Conservation (phyloP, 2,797 vertebrate species). For the Lates japonicus region DNA sequence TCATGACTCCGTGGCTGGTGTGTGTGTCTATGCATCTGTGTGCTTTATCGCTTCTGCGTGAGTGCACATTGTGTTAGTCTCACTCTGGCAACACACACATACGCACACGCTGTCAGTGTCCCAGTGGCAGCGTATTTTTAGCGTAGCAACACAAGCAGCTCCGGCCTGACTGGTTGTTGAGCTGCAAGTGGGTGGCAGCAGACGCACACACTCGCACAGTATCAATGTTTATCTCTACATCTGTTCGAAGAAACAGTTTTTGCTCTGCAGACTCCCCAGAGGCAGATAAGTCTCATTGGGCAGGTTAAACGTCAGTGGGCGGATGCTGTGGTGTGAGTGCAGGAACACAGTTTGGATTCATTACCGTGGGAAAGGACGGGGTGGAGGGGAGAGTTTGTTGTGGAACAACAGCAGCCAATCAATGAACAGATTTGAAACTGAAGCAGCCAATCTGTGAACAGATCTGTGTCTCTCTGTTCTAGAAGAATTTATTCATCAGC, state of each 20-base stretch:
- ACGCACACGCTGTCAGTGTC: slow-evolving; percentile 24
- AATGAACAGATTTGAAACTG: background rate
- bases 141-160: slow-evolving; percentile 75
- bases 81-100: slow-evolving; percentile 38
- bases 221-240: background rate
- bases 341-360: background rate
- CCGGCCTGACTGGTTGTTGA: slow-evolving; percentile 63
- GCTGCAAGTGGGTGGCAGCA: slow-evolving; percentile 61
- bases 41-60: slow-evolving; percentile 46
- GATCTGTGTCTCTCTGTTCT: no score
- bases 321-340: background rate
- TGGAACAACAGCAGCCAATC: slow-evolving; percentile 13
- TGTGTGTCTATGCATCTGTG: slow-evolving; percentile 22
- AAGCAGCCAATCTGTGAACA: slow-evolving; percentile 8
- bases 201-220: background rate
- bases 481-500: no score
- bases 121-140: slow-evolving; percentile 70
- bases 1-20: slow-evolving; percentile 28
- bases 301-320: slow-evolving; percentile 35
- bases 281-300: slow-evolving; percentile 42
- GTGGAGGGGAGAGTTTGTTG: background rate
- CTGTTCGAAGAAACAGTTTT: background rate
- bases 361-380: background rate
- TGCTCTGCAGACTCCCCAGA: slow-evolving; percentile 12
- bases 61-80: slow-evolving; percentile 56